Evolutionary conservation across 2,888 invertebrate genomes (phyloP), one percentile per base, ranked within the genome.

Genomic region (Neoscelio sp.): DNA sequence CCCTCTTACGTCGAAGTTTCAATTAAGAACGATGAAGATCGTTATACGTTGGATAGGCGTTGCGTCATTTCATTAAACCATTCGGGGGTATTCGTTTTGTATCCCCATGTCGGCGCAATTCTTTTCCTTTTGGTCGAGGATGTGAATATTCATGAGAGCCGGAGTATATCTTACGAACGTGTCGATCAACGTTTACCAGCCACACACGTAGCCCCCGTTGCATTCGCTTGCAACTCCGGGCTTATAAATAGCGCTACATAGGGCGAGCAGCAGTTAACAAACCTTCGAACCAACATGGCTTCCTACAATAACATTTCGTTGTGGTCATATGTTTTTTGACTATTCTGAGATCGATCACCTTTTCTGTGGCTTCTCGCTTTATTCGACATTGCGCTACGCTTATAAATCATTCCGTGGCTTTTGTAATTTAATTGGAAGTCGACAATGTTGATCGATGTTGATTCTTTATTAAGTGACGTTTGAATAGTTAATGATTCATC

Each of bases 241-340:
- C 83, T 88, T 89, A 89, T 88, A 89, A 89, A 89, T 89, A 89
- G 87, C 86, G 60, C 75, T 58, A 58, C 82, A 67, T 80, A 80
- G 81, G 84, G 84, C 82, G 82, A 82, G 78, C 84, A 83, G 83
- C 86, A 85, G 87, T 87, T 88, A 88, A 88, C 89, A 88, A 89
- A 89, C 89, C 86, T 84, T 62, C 67, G 87, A 89, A 87, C 89
- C 86, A 88, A 88, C 89, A 87, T 85, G 80, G 84, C 85, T 86
- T 87, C 85, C 87, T 88, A 88, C 87, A 88, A 89, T 89, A 89
- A 89, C 88, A 89, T 89, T 89, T 88, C 84, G 89, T 89, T 85
- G 85, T 89, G 89, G 89, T 90, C 91, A 91, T 90, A 87, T 89
- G 86, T 83, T 87, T 86, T 85, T 78, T 84, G 84, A 85, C 88